Conservation (phyloP, 2,888 invertebrate species). For the Polydrusus pterygomalis region DNA sequence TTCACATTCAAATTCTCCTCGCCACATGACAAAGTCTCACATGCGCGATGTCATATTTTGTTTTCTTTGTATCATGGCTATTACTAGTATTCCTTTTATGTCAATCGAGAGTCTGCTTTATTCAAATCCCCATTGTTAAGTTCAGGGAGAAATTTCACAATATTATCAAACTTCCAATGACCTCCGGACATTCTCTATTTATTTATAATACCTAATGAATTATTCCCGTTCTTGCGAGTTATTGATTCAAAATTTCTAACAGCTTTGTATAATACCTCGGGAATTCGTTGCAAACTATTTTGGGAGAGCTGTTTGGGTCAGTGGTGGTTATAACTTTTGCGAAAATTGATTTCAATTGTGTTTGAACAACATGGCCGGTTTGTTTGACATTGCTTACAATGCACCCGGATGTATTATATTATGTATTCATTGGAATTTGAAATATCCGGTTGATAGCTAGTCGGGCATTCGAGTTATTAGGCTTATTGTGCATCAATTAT, state of each 20-base stretch:
- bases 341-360: conserved; percentile 42
- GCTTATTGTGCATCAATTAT: conserved; percentile 31
- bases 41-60: too few species aligned
- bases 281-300: conserved; percentile 29
- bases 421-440: conserved; percentile 31
- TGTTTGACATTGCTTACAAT: conserved; percentile 38
- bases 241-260: conserved; percentile 35
- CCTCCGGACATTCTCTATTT: conserved; percentile 25
- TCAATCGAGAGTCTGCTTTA: not conserved
- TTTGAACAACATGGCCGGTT: conserved; percentile 32
- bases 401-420: conserved; percentile 34
- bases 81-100: too few species aligned
- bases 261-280: conserved; percentile 31
- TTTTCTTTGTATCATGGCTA: too few species aligned
- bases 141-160: conserved; percentile 21
- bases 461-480: conserved; percentile 22
- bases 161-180: conserved; percentile 20
- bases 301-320: conserved; percentile 24
- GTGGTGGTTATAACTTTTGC: conserved; percentile 29
- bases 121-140: conserved; percentile 21
- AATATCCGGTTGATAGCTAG: conserved; percentile 29
- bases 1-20: too few species aligned
- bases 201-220: conserved; percentile 22
- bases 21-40: too few species aligned
- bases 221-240: conserved; percentile 25